Percentiles rank a stretch among this genome's conserved stretches.
Conservation (phyloP, 2,797 vertebrate species). For the Hylomyscus alleni region DNA sequence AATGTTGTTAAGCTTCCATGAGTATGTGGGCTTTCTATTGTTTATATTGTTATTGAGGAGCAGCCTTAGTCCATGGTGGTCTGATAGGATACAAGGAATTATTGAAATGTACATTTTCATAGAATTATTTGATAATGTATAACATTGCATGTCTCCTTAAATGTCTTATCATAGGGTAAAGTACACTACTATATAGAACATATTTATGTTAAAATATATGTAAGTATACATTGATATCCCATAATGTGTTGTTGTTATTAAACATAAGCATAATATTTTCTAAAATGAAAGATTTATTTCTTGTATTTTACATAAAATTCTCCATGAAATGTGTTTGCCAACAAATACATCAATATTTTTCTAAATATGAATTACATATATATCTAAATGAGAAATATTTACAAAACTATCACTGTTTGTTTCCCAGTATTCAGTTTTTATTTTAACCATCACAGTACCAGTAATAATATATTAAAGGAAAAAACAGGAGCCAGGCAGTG, state of each 20-base stretch:
- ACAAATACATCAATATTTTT: neutral
- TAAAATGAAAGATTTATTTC: neutral
- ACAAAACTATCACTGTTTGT: neutral
- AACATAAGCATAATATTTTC: neutral
- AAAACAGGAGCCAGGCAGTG: too few relatives aligned
- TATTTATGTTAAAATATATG: neutral
- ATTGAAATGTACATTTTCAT: neutral
- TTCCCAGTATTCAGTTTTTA: neutral
- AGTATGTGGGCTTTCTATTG: too few relatives aligned
- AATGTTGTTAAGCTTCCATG: too few relatives aligned
- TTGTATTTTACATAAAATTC: conserved; percentile 5
- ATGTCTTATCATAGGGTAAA: neutral
- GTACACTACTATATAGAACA: neutral
- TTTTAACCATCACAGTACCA: neutral
- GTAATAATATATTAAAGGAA: neutral
- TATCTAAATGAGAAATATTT: neutral
- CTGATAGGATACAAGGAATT: too few relatives aligned
- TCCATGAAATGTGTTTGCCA: neutral
- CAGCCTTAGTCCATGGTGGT: too few relatives aligned
- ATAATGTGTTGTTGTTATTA: neutral
- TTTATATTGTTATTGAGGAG: too few relatives aligned
- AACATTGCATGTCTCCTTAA: neutral
- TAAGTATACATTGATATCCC: neutral
- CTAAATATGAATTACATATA: neutral
- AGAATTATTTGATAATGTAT: neutral